These are phyloP conservation scores for Argopecten irradians DNA, from an alignment of 1,140 invertebrate species.

Conservation along the genomic window DNA sequence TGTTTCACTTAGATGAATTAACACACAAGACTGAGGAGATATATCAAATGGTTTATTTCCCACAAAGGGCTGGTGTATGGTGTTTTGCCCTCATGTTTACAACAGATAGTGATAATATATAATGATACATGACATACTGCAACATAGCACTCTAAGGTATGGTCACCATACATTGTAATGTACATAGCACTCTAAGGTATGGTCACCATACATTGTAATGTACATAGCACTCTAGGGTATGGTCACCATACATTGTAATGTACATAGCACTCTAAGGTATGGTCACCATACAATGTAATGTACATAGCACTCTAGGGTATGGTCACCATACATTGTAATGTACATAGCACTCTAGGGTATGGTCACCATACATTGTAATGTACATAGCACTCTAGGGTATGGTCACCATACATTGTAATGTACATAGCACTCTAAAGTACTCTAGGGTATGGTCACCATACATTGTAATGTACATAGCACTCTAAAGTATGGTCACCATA, in stretches of 20 bases:
- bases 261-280: no score
- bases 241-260: neutral
- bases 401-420: no score
- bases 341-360: neutral
- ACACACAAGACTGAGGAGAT: neutral
- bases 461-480: neutral
- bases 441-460: neutral
- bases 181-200: neutral
- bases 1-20: no score
- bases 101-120: neutral
- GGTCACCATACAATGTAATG: no score
- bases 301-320: neutral
- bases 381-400: no score
- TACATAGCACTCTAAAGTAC: neutral
- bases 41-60: neutral
- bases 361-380: neutral
- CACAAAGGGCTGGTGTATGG: neutral
- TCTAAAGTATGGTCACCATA: neutral
- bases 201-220: neutral
- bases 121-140: no score
- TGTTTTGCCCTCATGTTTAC: neutral
- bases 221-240: neutral
- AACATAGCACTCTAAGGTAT: no score
- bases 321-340: neutral
- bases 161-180: no score